These are phyloP conservation scores for Drosophila recens DNA, from an alignment of 2,888 invertebrate species.

Conservation along the genomic window DNA sequence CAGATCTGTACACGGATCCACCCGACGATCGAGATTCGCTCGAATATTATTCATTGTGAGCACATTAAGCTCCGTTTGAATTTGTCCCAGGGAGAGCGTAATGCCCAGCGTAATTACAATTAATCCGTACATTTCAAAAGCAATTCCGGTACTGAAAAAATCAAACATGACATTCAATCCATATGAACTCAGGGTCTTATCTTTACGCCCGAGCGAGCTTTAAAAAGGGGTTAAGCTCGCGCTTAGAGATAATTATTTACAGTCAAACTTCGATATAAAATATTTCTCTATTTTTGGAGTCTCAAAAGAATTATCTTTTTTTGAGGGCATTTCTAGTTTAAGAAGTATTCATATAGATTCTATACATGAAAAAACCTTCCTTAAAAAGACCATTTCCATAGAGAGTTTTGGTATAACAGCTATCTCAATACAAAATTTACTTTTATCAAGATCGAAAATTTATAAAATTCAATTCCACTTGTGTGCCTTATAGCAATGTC, in stretches of 20 bases:
- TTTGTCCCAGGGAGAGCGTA: background rate
- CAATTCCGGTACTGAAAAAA: slow-evolving; percentile 40
- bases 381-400: no score
- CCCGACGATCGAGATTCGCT: slow-evolving; percentile 36
- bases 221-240: slow-evolving; percentile 1
- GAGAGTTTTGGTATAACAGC: no score
- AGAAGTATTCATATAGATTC: no score
- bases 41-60: slow-evolving; percentile 33
- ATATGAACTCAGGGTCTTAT: slow-evolving; percentile 18
- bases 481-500: background rate
- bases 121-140: slow-evolving; percentile 43
- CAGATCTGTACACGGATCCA: slow-evolving; percentile 67
- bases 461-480: background rate
- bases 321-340: no score
- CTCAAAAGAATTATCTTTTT: background rate
- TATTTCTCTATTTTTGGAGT: background rate
- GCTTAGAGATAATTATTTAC: slow-evolving; percentile 9
- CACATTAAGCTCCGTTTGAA: slow-evolving; percentile 16
- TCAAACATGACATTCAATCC: background rate
- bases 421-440: no score
- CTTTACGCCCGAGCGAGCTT: slow-evolving; percentile 1
- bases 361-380: no score
- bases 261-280: background rate
- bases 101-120: slow-evolving; percentile 10
- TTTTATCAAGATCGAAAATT: background rate